phyloP scores from a whole-genome alignment of 2,888 invertebrate species.

The Chloromyia formosa region DNA sequence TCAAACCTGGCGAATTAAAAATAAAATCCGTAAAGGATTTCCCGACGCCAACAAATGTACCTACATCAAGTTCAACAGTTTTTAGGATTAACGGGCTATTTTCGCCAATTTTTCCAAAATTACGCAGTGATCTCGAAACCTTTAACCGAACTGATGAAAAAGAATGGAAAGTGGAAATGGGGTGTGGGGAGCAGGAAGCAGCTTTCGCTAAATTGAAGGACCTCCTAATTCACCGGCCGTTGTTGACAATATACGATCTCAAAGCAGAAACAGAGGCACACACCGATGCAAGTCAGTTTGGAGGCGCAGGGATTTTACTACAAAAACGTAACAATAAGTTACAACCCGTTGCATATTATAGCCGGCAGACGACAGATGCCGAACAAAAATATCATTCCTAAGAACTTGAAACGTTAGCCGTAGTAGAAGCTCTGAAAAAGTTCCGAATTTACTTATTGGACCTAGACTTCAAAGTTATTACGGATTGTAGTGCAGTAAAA shows the following conservation, averaged over 20 bases:
- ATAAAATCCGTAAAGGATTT: background rate
- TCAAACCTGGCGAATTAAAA: background rate
- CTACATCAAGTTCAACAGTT: constrained; percentile 22
- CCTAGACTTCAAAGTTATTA: constrained; percentile 50
- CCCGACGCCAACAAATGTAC: background rate
- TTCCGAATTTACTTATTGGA: constrained; percentile 11
- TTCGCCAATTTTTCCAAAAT: constrained; percentile 18
- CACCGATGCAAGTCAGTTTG: constrained; percentile 54
- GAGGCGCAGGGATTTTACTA: constrained; percentile 54
- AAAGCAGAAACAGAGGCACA: constrained; percentile 53
- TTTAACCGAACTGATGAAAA: constrained; percentile 46
- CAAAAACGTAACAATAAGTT: constrained; percentile 37
- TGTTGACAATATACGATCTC: background rate
- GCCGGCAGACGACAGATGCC: constrained; percentile 54
- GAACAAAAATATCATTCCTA: constrained; percentile 58
- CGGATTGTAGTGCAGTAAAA: constrained; percentile 53
- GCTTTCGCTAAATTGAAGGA: background rate
- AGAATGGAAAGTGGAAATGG: no score
- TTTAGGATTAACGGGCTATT: constrained; percentile 18
- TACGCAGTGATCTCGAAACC: constrained; percentile 43
- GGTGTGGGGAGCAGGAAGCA: background rate
- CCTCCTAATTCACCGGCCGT: background rate
- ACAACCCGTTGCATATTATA: constrained; percentile 56
- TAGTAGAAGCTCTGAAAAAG: constrained; percentile 51
- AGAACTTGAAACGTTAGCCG: constrained; percentile 60